Percentiles rank a stretch among this genome's conserved stretches.
phyloP scores from a whole-genome alignment of 30 jellyfish, hydroid and myxozoan genomes.

The Rhopilema esculentum region DNA sequence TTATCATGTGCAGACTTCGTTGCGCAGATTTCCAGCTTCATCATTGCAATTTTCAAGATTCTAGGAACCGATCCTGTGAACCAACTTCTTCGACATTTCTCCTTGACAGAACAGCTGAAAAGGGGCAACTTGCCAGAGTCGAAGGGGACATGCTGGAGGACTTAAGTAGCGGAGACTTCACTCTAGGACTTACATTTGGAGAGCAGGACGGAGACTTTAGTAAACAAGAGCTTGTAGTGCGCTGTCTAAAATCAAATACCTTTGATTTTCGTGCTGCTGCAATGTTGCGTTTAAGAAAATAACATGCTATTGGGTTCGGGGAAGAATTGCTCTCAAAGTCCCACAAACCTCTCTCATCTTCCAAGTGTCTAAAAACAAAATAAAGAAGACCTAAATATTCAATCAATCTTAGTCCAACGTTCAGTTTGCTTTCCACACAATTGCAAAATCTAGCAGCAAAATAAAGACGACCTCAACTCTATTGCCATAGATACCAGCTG shows the following conservation, averaged over 20 bases:
- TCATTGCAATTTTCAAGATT: not conserved
- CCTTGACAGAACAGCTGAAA: slow-evolving; percentile 10
- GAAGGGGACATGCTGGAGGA: slow-evolving; percentile 44
- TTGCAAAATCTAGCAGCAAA: too few relatives aligned
- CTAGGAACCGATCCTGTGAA: slow-evolving; percentile 8
- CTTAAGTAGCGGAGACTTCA: not conserved
- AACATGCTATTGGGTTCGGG: slow-evolving; percentile 56
- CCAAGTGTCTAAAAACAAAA: slow-evolving; percentile 44
- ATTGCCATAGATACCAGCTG: too few relatives aligned
- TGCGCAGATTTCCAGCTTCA: not conserved
- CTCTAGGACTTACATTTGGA: slow-evolving; percentile 57
- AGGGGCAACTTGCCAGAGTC: slow-evolving; percentile 23
- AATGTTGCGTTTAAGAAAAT: slow-evolving; percentile 32
- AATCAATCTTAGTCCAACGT: too few relatives aligned
- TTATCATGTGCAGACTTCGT: not conserved
- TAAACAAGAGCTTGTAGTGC: slow-evolving; percentile 11
- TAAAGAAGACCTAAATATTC: too few relatives aligned
- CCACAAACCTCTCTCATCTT: slow-evolving; percentile 43
- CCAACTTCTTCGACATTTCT: slow-evolving; percentile 21
- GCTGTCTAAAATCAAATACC: slow-evolving; percentile 38
- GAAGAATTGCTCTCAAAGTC: slow-evolving; percentile 53
- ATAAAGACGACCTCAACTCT: too few relatives aligned
- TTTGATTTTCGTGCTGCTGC: not conserved
- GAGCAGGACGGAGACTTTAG: slow-evolving; percentile 54
- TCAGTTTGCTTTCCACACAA: too few relatives aligned